Conservation (phyloP, 92 coral and sea anemone genomes). For the Parazoanthus atlanticus region DNA sequence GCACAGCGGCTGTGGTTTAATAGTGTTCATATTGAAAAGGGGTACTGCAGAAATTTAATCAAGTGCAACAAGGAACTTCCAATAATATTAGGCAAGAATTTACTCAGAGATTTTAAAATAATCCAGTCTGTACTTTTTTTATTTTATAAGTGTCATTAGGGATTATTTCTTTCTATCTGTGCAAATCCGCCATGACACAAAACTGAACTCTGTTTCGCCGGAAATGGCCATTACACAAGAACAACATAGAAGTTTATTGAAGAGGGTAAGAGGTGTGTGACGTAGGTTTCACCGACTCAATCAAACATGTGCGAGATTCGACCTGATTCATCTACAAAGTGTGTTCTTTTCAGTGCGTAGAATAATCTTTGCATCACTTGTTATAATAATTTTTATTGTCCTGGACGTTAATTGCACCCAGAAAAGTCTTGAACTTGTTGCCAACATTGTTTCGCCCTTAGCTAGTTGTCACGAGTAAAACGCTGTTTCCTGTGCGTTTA, state of each 20-base stretch:
- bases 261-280: too few species aligned
- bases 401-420: neutral
- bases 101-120: neutral
- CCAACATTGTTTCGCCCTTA: conserved; percentile 1
- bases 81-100: too few species aligned
- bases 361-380: neutral
- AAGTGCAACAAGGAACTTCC: neutral
- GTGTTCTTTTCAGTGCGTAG: neutral
- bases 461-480: neutral
- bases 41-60: neutral
- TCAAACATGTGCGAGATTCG: neutral
- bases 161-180: neutral
- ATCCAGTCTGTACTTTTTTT: neutral
- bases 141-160: neutral
- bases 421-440: neutral
- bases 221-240: neutral
- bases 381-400: neutral
- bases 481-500: neutral
- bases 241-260: neutral
- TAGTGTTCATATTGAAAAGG: neutral
- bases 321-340: neutral
- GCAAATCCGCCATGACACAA: neutral
- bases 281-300: neutral
- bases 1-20: neutral
- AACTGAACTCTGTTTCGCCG: neutral